These are phyloP conservation scores for Lepisosteus osseus DNA, from an alignment of 2,113 vertebrate genomes.

Conservation along the genomic window DNA sequence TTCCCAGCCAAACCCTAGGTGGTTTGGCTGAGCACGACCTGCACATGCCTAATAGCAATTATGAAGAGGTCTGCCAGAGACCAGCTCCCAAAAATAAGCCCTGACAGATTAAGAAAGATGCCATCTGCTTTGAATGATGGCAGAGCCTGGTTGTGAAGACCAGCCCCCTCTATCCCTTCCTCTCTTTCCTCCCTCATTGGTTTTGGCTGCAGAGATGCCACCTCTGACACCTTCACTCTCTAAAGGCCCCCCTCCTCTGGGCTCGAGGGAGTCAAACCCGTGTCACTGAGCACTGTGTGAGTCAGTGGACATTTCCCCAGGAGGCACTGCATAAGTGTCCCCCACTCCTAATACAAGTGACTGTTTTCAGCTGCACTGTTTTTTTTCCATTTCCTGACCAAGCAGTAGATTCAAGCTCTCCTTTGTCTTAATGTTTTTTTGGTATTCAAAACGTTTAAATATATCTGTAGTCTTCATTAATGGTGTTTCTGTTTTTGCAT, in stretches of 20 bases:
- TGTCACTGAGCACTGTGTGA: constrained; percentile 42
- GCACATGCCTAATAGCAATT: constrained; percentile 62
- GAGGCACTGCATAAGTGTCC: too few relatives aligned
- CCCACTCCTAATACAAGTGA: too few relatives aligned
- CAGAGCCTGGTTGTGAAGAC: constrained; percentile 25
- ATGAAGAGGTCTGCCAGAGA: constrained; percentile 54
- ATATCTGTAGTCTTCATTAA: too few relatives aligned
- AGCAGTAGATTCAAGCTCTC: too few relatives aligned
- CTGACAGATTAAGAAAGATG: constrained; percentile 55
- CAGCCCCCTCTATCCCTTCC: constrained; percentile 8
- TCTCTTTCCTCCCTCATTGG: constrained; percentile 40
- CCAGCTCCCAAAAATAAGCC: constrained; percentile 55
- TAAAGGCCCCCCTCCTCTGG: constrained; percentile 51
- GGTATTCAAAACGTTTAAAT: too few relatives aligned
- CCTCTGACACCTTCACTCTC: constrained; percentile 28
- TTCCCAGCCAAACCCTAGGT: constrained; percentile 50
- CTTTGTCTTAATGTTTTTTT: too few relatives aligned
- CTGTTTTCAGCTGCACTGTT: too few relatives aligned
- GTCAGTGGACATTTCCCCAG: constrained; percentile 14
- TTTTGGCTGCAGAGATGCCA: constrained; percentile 5
- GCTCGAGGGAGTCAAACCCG: constrained; percentile 38
- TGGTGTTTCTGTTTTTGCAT: too few relatives aligned
- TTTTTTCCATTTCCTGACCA: too few relatives aligned
- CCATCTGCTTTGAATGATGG: constrained; percentile 65
- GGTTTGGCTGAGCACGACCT: constrained; percentile 54